Evolutionary conservation across 1,140 invertebrate species (phyloP).

Genomic region (Pseudachorutes palmiensis): DNA sequence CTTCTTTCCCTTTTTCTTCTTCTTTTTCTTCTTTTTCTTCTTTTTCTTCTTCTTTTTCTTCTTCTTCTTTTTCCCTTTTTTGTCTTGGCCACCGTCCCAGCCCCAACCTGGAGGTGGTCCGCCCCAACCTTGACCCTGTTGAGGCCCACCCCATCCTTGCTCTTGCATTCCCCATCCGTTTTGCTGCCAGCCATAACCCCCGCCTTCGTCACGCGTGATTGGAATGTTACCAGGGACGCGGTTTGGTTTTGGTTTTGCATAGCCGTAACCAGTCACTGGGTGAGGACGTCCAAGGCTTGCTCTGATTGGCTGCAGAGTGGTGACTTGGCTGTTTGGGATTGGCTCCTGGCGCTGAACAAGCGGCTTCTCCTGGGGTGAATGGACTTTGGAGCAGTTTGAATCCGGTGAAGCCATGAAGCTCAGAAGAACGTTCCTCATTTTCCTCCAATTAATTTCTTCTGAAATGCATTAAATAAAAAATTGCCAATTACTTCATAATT

Average conservation of each 20-base stretch:
- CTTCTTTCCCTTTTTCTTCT: slow-evolving; percentile 2
- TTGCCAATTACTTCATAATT: not conserved
- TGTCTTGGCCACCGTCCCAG: not conserved
- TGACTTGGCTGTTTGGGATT: not conserved
- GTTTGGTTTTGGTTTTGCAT: no score
- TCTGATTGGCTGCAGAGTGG: not conserved
- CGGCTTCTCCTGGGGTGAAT: not conserved
- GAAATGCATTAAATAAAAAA: not conserved
- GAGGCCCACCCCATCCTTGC: not conserved
- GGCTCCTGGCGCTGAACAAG: not conserved
- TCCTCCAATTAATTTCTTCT: not conserved
- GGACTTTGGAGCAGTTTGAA: not conserved
- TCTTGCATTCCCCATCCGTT: not conserved
- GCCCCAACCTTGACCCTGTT: not conserved
- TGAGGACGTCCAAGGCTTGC: not conserved
- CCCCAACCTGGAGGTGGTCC: not conserved
- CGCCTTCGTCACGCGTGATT: not conserved
- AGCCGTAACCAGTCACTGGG: no score
- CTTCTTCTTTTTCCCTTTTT: not conserved
- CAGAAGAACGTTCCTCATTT: slow-evolving; percentile 4
- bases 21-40: not conserved
- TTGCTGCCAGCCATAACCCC: slow-evolving; percentile 3
- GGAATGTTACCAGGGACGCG: not conserved
- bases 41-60: slow-evolving; percentile 3
- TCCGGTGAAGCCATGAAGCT: not conserved